A percentile compares a stretch with the other conserved stretches of the same genome.
Conservation (phyloP, 2,113 vertebrate species). For the Strix uralensis region DNA sequence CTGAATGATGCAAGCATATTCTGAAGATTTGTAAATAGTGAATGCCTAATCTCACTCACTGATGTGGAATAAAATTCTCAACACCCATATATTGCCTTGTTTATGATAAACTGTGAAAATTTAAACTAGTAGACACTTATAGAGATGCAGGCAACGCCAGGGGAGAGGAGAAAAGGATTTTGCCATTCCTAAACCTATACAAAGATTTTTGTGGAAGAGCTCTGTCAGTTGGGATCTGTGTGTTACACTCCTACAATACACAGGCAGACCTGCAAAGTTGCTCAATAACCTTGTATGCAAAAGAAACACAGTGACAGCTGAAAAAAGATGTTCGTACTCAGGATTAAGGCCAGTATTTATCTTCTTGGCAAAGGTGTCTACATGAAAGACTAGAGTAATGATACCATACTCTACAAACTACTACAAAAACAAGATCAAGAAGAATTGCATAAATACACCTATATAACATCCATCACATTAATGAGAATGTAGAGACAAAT, state of each 20-base stretch:
- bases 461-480: slow-evolving; percentile 21
- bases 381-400: slow-evolving; percentile 35
- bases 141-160: not conserved
- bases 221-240: not conserved
- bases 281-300: slow-evolving; percentile 12
- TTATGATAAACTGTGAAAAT: not conserved
- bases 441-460: slow-evolving; percentile 51
- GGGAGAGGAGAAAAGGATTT: not conserved
- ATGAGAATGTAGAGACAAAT: slow-evolving; percentile 16
- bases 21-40: not conserved
- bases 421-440: slow-evolving; percentile 60
- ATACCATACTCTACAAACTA: slow-evolving; percentile 14
- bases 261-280: not conserved
- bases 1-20: not conserved
- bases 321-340: slow-evolving; percentile 30
- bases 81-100: not conserved
- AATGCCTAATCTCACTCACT: not conserved
- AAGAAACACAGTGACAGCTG: not conserved
- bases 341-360: slow-evolving; percentile 46
- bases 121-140: not conserved
- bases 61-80: not conserved
- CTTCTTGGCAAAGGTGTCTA: slow-evolving; percentile 43
- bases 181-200: not conserved
- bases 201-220: not conserved
- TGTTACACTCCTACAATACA: not conserved